These are phyloP conservation scores for Myxocyprinus asiaticus DNA, from an alignment of 2,113 vertebrate species.

Conservation along the genomic window DNA sequence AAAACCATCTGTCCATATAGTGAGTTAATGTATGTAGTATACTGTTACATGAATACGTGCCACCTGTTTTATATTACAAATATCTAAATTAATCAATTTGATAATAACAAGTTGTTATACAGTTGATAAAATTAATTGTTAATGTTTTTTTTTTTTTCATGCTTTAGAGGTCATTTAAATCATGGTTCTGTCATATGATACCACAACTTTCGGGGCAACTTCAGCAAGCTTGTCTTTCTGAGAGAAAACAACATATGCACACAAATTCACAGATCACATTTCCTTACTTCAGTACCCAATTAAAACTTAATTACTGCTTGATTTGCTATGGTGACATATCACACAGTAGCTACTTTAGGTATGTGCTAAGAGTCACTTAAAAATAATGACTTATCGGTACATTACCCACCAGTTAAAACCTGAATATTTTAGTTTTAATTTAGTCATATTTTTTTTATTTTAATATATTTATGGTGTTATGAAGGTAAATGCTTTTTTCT, in stretches of 20 bases:
- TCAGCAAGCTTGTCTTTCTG: conserved; percentile 44
- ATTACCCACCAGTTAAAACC: conserved; percentile 10
- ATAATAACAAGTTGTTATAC: background rate
- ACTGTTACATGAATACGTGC: no score
- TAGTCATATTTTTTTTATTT: background rate
- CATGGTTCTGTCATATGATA: conserved; percentile 6
- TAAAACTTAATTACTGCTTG: conserved; percentile 40
- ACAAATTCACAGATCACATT: conserved; percentile 22
- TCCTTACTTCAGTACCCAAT: conserved; percentile 2
- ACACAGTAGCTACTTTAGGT: background rate
- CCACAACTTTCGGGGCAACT: conserved; percentile 32
- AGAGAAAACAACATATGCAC: conserved; percentile 3
- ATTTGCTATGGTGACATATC: background rate
- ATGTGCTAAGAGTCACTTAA: background rate
- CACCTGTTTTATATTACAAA: no score
- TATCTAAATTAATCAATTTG: no score
- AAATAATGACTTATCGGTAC: background rate
- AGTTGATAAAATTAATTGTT: background rate
- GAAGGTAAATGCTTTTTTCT: background rate
- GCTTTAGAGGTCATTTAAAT: conserved; percentile 74
- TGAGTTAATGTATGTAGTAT: no score
- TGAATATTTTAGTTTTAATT: conserved; percentile 15
- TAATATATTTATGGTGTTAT: conserved; percentile 3
- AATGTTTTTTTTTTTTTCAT: background rate
- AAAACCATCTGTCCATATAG: no score